phyloP scores from a whole-genome alignment of 2,113 vertebrate genomes.

The Phycodurus eques region DNA sequence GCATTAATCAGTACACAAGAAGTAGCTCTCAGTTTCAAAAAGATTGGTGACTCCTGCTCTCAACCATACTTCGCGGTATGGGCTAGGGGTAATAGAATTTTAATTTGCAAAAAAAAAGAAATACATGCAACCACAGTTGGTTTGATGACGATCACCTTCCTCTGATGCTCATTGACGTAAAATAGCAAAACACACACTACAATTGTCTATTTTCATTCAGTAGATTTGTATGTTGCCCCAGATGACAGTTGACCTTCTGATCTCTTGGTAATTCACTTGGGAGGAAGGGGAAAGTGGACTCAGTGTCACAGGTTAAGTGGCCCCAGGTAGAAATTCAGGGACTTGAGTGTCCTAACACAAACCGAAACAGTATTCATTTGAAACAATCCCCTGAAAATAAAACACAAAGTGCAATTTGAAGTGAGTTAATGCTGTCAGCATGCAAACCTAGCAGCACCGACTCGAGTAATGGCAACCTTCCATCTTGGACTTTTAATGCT shows the following conservation, averaged over 20 bases:
- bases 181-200: background rate
- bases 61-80: too few relatives aligned
- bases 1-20: too few relatives aligned
- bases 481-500: slow-evolving; percentile 37
- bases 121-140: too few relatives aligned
- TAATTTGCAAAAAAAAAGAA: too few relatives aligned
- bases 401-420: background rate
- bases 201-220: background rate
- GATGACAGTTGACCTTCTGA: slow-evolving; percentile 11
- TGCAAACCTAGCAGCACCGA: slow-evolving; percentile 18
- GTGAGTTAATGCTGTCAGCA: slow-evolving; percentile 8
- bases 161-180: background rate
- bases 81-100: too few relatives aligned
- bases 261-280: slow-evolving; percentile 10
- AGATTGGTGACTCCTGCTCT: too few relatives aligned
- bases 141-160: too few relatives aligned
- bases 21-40: too few relatives aligned
- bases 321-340: background rate
- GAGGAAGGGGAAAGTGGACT: background rate
- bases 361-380: background rate
- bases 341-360: background rate
- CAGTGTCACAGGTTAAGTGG: background rate
- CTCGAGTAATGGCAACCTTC: slow-evolving; percentile 25
- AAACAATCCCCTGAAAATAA: background rate
- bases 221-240: slow-evolving; percentile 1